Evolutionary conservation across 2,888 invertebrate genomes (phyloP).

Genomic region (Poecilobothrus nobilitatus): DNA sequence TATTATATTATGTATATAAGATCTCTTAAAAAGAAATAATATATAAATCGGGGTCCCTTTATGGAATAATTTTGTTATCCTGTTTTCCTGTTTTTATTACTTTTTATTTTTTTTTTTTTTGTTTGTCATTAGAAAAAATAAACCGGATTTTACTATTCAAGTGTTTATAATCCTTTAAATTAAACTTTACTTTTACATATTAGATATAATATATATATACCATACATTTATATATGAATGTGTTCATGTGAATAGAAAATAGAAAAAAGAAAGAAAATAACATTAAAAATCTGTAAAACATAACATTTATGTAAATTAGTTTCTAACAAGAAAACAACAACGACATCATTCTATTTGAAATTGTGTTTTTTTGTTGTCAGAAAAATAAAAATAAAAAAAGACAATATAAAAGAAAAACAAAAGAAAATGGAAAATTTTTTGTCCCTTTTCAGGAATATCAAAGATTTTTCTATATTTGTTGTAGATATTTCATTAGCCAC

Average conservation of each 20-base stretch:
- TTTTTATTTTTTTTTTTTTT: too few species aligned
- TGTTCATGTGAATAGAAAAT: too few species aligned
- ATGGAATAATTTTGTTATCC: background rate
- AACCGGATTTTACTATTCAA: background rate
- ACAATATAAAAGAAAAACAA: background rate
- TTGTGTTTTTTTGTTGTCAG: too few species aligned
- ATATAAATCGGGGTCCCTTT: background rate
- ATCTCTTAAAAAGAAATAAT: background rate
- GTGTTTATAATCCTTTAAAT: background rate
- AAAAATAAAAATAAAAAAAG: background rate
- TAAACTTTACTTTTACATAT: too few species aligned
- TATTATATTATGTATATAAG: background rate
- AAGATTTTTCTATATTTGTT: background rate
- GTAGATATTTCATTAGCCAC: too few species aligned
- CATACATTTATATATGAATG: too few species aligned
- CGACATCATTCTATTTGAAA: background rate
- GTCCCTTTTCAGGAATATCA: background rate
- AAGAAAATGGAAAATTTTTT: background rate
- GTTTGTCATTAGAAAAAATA: background rate
- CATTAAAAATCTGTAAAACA: too few species aligned
- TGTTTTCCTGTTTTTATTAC: background rate
- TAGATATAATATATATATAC: background rate
- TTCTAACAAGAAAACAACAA: background rate
- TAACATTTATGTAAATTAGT: conserved; percentile 2
- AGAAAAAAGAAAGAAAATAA: too few species aligned